Percentiles rank a stretch among this genome's conserved stretches.
Conservation (phyloP, 2,888 invertebrate species). For the Aproaerema taeniolella region DNA sequence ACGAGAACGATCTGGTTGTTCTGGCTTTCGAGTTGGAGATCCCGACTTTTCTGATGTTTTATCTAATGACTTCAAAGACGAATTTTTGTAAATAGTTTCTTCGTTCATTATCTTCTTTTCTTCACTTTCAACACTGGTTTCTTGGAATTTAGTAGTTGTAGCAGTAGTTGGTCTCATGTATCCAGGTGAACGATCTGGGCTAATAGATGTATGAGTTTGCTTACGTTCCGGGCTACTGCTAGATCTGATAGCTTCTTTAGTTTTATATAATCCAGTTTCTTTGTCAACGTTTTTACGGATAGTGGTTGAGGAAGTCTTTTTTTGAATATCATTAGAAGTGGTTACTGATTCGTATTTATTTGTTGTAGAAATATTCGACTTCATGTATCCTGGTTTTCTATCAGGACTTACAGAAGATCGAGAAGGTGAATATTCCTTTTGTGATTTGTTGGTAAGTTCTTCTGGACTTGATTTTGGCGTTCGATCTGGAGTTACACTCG, state of each 20-base stretch:
- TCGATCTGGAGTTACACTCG: slow-evolving; percentile 8
- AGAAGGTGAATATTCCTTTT: background rate
- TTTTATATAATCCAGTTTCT: slow-evolving; percentile 16
- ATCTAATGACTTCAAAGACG: too few relatives aligned
- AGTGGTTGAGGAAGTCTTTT: slow-evolving; percentile 19
- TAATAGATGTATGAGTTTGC: slow-evolving; percentile 17
- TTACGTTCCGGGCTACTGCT: slow-evolving; percentile 25
- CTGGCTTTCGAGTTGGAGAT: slow-evolving; percentile 11
- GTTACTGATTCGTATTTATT: slow-evolving; percentile 23
- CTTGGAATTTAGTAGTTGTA: slow-evolving; percentile 15
- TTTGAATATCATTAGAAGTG: slow-evolving; percentile 20
- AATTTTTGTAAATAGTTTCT: slow-evolving; percentile 2
- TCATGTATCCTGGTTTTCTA: slow-evolving; percentile 15
- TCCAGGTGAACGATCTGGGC: slow-evolving; percentile 24
- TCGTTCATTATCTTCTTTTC: too few relatives aligned
- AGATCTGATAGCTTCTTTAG: slow-evolving; percentile 26
- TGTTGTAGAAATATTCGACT: slow-evolving; percentile 18
- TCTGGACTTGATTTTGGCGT: slow-evolving; percentile 15
- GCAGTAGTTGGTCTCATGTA: slow-evolving; percentile 48
- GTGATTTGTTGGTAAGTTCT: background rate
- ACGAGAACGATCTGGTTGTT: slow-evolving; percentile 16
- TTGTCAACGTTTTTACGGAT: slow-evolving; percentile 15
- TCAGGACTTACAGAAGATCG: slow-evolving; percentile 3
- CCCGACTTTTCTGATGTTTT: background rate
- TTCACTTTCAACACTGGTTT: slow-evolving; percentile 12